Evolutionary conservation across 2,888 invertebrate genomes (phyloP), one percentile per base, ranked within the genome.

Genomic region (Nudaria mundana): DNA sequence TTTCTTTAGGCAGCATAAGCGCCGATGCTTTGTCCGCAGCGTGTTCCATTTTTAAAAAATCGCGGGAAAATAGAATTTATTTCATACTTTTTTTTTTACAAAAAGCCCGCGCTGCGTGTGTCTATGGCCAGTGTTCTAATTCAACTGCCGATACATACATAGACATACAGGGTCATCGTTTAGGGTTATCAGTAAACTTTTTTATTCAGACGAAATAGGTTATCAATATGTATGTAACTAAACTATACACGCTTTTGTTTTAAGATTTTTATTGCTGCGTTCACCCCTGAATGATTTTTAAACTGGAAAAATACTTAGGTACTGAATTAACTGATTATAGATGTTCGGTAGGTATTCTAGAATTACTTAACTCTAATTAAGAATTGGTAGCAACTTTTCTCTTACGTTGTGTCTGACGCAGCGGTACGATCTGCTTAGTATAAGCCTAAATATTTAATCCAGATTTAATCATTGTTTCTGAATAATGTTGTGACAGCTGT

Each of bases 1-100:
- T 60, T 3, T 75, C 76, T 23, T 64, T 65, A 0, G 68, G 51
- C 44, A 77, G 39, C 73, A 77, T 74, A 0, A 64, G 65, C 0
- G 71, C 44, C 0, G 68, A 58, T 0, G 73, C 0, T n/a, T 71
- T 69, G 4, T 65, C 36, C 20, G 56, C 56, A 29, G 56, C 55
- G 15, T 66, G 69, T 3, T 70, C 71, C 72, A 75, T 76, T 57
- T 59, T 60, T 41, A 31, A 28, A 37, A 13, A 26, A 23, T n/a
- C n/a, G n/a, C n/a, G n/a, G n/a, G n/a, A n/a, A 7, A 11, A 30
- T 15, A 28, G 5, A 18, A 15, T 33, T 30, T 43, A 26, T 25
- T 32, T 30, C 52, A 52, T 58, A 34, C 2, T 40, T 24, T 24
- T n/a, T n/a, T 11, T n/a, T 0, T 2, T 3, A 20, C 20, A 10